Base-by-base conservation (phyloP, 1,140 invertebrate species). In the Brachionus rubens region DNA sequence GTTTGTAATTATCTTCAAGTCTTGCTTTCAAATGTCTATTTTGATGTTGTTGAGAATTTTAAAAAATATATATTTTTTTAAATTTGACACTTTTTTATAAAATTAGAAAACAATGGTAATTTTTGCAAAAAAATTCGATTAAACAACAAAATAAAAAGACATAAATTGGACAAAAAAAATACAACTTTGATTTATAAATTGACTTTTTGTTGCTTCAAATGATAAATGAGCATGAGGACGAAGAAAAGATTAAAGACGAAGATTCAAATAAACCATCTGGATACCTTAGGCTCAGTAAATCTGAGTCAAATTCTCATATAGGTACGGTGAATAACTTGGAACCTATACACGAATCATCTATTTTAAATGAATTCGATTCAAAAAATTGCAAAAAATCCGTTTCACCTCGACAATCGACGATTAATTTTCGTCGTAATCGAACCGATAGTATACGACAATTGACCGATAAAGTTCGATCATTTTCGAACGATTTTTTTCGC, bases 401-500 rank as follows among this genome's bases (percentile, higher is more conserved):
- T 30, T 36, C 54, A 6, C 36, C 54, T 12, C 28, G 54, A 16
- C 30, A 33, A 36, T 59, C 54, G 19, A 59, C 26, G 3, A 30
- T 59, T 6, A 36, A 36, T 59, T 59, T 33, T 19, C 54, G 68
- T 33, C 52, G 46, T 16, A 50, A 36, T 48, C 6, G 68, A 33
- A 50, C 46, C 30, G 50, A 54, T 16, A 50, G 43, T 36, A 50
- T 72, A 0, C 19, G 46, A 9, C 46, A 72, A 12, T 24, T 72
- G 28, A 72, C 68, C 19, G 46, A 48, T 41, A 48, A 50, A 33
- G 19, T 72, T 36, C 33, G 28, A 14, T 72, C 68, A 21, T 50
- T 72, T 24, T 72, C 68, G 12, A 72, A 50, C 43, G 68, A 72
- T 50, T 28, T 72, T 28, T 33, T 72, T 40, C 46, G 50, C 3